Base-by-base conservation (phyloP, 2,113 vertebrate genomes). In the Australoheros scitulus region DNA sequence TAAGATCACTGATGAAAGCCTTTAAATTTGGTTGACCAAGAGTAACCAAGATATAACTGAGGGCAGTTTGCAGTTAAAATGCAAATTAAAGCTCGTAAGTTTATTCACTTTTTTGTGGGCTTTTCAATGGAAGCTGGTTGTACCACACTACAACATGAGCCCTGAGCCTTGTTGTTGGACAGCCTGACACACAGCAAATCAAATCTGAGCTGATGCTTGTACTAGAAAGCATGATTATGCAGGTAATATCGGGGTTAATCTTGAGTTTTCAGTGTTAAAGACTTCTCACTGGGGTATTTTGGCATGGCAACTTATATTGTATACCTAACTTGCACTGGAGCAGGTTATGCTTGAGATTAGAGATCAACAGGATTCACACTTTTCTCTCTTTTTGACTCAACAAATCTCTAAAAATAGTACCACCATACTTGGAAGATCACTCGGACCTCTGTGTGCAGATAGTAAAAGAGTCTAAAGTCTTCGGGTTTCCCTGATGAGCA, bases 31-130 rank as follows among this genome's bases (percentile, higher is more conserved):
- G 43, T 47, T 52, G 43, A 26, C 26, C 43, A 32, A 72, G 43
- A 72, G 65, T 32, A 26, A 72, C 65, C 26, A 13, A 72, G 2
- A 52, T 20, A 70, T 43, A 47, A 68, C 38, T 38, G 3, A 70
- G 0, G 24, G 0, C 15, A 24, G 22, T 50, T 50, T 18, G 41
- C 24, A 20, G 65, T 20, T 50, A 72, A 63, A 20, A 52, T 52
- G 43, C 43, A 50, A n/a, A 68, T 47, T 68, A 68, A 68, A 43
- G 15, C 41, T 18, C 26, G 26, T 43, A 29, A 50, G 41, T 22
- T 29, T 50, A 50, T 29, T 8, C 9, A 1, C 8, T 47, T 68
- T 26, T 43, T 43, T 26, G 15, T 18, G 17, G 47, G 18, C 41
- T 68, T 70, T 24, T 70, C 24, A 50, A 11, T 1, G 22, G 65